A percentile compares a stretch with the other conserved stretches of the same genome.
phyloP scores from a whole-genome alignment of 2,888 invertebrate genomes.

The Erebia ligea region DNA sequence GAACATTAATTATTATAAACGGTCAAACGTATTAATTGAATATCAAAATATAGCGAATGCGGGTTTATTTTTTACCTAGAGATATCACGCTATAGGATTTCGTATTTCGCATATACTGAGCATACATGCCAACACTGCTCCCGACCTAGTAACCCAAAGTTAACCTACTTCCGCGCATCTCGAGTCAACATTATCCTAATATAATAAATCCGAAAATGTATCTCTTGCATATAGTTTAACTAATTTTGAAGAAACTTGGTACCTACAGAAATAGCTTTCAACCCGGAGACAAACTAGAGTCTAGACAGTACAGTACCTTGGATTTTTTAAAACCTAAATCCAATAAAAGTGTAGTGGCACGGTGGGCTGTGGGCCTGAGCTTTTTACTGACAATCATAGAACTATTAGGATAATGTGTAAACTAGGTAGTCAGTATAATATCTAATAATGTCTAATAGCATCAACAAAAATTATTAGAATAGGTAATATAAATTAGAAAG shows the following conservation, averaged over 20 bases:
- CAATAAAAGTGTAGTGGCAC: too few relatives aligned
- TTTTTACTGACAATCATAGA: too few relatives aligned
- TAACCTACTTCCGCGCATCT: slow-evolving; percentile 45
- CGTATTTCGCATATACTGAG: neutral
- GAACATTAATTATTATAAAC: neutral
- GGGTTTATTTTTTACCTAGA: slow-evolving; percentile 12
- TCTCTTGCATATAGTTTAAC: too few relatives aligned
- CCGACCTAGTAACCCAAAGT: slow-evolving; percentile 49
- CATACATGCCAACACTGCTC: slow-evolving; percentile 28
- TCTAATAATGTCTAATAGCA: neutral
- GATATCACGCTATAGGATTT: neutral
- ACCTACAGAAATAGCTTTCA: too few relatives aligned
- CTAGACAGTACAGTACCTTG: too few relatives aligned
- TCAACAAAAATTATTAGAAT: neutral
- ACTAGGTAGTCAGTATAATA: too few relatives aligned
- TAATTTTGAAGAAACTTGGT: too few relatives aligned
- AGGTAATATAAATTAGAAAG: neutral
- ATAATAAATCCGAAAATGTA: too few relatives aligned
- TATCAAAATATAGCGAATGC: neutral
- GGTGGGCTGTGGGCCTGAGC: too few relatives aligned
- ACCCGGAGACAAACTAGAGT: too few relatives aligned
- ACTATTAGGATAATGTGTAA: too few relatives aligned
- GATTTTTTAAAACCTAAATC: too few relatives aligned
- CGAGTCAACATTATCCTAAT: neutral
- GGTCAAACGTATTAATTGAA: neutral